Evolutionary conservation across 2,797 vertebrate species (phyloP), one percentile per base, ranked within the genome.

Genomic region (Poeciliopsis paucimaculata): DNA sequence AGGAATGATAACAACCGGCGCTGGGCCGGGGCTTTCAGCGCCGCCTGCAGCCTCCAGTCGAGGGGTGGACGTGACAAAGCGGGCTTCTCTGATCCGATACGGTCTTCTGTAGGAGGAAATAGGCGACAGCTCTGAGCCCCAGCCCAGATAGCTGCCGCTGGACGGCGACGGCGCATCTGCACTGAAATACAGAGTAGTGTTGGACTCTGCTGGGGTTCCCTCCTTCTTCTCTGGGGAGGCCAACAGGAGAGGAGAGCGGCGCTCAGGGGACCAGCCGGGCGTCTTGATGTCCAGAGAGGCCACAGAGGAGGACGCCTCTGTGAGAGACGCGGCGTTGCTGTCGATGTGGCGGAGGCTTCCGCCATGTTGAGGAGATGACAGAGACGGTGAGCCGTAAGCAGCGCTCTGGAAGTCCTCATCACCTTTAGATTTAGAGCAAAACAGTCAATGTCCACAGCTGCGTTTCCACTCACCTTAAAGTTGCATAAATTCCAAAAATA

Each of bases 51-150:
- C 2, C 43, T 93, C 91, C 0, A 87, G 75, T 78, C 96, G 96
- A 0, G 97, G 97, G 20, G 97, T 97, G 31, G 97, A 97, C 0
- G 97, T 96, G 80, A 96, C 88, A 62, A 96, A 96, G 55, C 94
- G 94, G 0, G 95, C 96, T 73, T 95, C 92, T 74, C 94, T 77
- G 82, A 75, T 92, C 73, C 80, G 82, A 76, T 95, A 95, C 68
- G 94, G 94, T 72, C 94, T 95, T 79, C 94, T 85, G 83, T 95
- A 94, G 77, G 71, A 87, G 76, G 94, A 95, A 77, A 95, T 94
- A 57, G 94, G 94, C 0, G 93, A 94, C 80, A 95, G 78, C 90
- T 94, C 94, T 20, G 94, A 88, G 64, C 93, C 92, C 70, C 82
- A 90, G 86, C 92, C 90, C 6, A 92, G 77, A 39, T 94, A 90